Base-by-base conservation (phyloP, 1,140 invertebrate genomes). In the Drosophila auraria region DNA sequence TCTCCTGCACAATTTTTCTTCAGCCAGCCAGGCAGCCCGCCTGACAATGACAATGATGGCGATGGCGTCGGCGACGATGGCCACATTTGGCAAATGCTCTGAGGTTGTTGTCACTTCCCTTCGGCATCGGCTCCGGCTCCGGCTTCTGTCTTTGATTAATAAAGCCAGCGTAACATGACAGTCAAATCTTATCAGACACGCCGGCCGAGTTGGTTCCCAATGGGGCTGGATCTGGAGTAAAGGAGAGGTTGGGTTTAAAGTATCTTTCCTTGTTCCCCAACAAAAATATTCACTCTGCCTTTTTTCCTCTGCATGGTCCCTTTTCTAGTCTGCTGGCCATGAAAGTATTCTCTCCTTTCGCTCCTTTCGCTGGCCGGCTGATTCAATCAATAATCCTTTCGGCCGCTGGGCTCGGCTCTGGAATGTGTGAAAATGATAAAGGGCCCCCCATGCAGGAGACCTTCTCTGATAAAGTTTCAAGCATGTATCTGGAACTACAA, bases 261-360 rank as follows among this genome's bases (percentile, higher is more conserved):
- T 80, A 62, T 63, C 40, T 83, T 80, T 77, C 33, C 49, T 58
- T 84, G 80, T 82, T 57, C 59, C 47, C n/a, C 9, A 15, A 27
- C 51, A 40, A 47, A 15, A 61, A 42, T 74, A 38, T 61, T 53
- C 38, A 36, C 30, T 25, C 20, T 9, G 59, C 47, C 38, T n/a
- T 49, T 62, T 51, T 57, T 61, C 23, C 23, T 25, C 12, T 59
- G 33, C n/a, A 20, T 23, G 44, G 51, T 51, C 73, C 78, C 75
- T 83, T 86, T 86, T 87, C 79, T 82, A 77, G 78, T 86, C 82
- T 87, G 65, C 53, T 86, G 79, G 56, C 82, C 83, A 82, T 86
- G 82, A 86, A 82, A 86, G 83, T 86, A 87, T 82, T 81, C 74
- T 59, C 47, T 17, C 9, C 74, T 59, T 42, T 17, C 9, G 51